These are phyloP conservation scores for Sturnira hondurensis DNA, from an alignment of 2,113 vertebrate species.

Conservation along the genomic window DNA sequence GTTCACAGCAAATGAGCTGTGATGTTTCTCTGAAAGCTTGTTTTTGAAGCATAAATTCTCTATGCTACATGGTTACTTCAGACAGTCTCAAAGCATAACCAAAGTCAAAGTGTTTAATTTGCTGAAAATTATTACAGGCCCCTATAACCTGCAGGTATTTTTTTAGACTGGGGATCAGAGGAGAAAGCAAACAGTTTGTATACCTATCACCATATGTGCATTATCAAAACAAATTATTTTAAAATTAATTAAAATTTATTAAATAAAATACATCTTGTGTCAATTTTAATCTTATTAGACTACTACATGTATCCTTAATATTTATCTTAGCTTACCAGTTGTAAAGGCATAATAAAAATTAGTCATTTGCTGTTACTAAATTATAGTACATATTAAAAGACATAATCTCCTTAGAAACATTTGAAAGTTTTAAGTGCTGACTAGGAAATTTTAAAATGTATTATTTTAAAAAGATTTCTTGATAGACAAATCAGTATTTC, in stretches of 20 bases:
- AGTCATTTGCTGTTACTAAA: slow-evolving; percentile 31
- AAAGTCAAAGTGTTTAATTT: neutral
- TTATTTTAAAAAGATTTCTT: slow-evolving; percentile 72
- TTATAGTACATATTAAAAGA: neutral
- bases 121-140: slow-evolving; percentile 24
- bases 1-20: slow-evolving; percentile 26
- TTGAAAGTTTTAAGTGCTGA: slow-evolving; percentile 70
- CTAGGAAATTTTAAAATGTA: slow-evolving; percentile 69
- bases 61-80: slow-evolving; percentile 7
- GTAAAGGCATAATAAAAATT: slow-evolving; percentile 24
- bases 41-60: slow-evolving; percentile 20
- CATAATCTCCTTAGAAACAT: slow-evolving; percentile 52
- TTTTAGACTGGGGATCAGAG: neutral
- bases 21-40: slow-evolving; percentile 45
- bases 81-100: neutral
- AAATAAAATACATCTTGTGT: neutral
- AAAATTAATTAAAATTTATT: slow-evolving; percentile 23
- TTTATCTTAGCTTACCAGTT: slow-evolving; percentile 23
- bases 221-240: slow-evolving; percentile 28
- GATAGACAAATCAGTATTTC: slow-evolving; percentile 69
- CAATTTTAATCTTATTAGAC: neutral
- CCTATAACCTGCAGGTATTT: neutral
- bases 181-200: neutral
- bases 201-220: neutral
- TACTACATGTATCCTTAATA: slow-evolving; percentile 22